Percentiles rank a stretch among this genome's conserved stretches.
These are phyloP conservation scores for Poeciliopsis presidionis DNA, from an alignment of 2,797 vertebrate species.

Conservation along the genomic window DNA sequence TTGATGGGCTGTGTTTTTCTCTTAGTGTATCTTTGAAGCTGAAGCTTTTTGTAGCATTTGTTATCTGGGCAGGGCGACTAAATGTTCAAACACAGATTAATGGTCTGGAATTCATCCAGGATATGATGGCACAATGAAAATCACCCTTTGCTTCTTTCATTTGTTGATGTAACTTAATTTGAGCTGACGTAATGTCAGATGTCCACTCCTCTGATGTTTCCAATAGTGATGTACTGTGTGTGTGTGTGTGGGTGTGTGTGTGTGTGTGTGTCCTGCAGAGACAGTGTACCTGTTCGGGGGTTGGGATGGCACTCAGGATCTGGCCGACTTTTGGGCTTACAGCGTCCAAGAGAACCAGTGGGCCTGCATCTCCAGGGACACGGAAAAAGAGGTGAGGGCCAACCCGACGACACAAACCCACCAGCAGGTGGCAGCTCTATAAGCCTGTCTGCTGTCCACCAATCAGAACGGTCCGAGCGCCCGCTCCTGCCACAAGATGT, in stretches of 20 bases:
- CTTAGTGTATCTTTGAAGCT: not conserved
- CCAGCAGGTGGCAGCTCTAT: not conserved
- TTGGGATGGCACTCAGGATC: conserved; percentile 98
- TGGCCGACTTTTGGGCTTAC: conserved; percentile 99
- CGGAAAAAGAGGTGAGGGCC: conserved; percentile 92
- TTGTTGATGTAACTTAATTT: not conserved
- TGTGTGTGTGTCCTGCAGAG: conserved; percentile 76
- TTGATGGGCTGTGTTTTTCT: not conserved
- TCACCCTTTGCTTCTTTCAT: not conserved
- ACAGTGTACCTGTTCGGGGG: conserved; percentile 98
- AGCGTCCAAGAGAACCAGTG: conserved; percentile 98
- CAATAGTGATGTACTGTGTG: not conserved
- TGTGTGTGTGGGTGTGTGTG: not conserved
- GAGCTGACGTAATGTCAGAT: not conserved
- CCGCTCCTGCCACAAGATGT: conserved; percentile 99
- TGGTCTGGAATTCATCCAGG: not conserved
- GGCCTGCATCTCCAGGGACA: conserved; percentile 97
- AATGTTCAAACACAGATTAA: not conserved
- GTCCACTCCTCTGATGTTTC: not conserved
- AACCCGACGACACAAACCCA: not conserved
- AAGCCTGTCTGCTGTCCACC: conserved; percentile 1
- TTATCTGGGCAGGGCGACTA: not conserved
- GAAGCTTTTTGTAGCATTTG: not conserved
- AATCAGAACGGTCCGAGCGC: conserved; percentile 92
- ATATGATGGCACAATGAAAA: not conserved